phyloP scores from a whole-genome alignment of 2,113 vertebrate species.

The Sceloporus undulatus region DNA sequence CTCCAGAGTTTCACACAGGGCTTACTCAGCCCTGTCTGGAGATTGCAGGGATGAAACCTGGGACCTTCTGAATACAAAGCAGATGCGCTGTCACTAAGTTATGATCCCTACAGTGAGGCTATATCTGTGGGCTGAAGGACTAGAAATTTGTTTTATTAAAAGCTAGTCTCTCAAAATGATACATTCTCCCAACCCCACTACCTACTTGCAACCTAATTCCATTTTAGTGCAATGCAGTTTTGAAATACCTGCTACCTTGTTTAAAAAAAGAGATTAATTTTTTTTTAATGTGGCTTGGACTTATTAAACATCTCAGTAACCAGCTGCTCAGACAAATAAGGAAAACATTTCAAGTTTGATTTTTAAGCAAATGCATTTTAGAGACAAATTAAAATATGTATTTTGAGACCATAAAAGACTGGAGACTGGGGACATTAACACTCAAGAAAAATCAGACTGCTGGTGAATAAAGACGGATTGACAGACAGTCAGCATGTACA shows the following conservation, averaged over 20 bases:
- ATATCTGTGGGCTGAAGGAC: background rate
- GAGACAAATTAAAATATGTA: background rate
- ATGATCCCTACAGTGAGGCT: no score
- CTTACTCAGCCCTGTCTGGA: background rate
- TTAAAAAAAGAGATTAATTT: no score
- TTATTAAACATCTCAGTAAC: no score
- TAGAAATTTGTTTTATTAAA: background rate
- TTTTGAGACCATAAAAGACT: background rate
- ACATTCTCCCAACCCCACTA: background rate
- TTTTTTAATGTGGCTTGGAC: background rate
- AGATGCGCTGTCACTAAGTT: no score
- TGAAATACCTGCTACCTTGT: background rate
- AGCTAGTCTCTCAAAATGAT: background rate
- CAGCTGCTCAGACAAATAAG: no score
- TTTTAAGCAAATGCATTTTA: background rate
- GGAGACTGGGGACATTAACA: background rate
- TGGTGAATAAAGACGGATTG: no score
- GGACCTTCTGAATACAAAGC: background rate
- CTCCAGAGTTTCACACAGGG: no score
- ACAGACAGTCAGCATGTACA: no score
- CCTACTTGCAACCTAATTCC: no score
- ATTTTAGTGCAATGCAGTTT: background rate
- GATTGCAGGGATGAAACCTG: background rate
- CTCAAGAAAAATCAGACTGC: no score
- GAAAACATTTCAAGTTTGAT: background rate